Evolutionary conservation across 2,888 invertebrate genomes (phyloP).

Genomic region (Belgica antarctica): DNA sequence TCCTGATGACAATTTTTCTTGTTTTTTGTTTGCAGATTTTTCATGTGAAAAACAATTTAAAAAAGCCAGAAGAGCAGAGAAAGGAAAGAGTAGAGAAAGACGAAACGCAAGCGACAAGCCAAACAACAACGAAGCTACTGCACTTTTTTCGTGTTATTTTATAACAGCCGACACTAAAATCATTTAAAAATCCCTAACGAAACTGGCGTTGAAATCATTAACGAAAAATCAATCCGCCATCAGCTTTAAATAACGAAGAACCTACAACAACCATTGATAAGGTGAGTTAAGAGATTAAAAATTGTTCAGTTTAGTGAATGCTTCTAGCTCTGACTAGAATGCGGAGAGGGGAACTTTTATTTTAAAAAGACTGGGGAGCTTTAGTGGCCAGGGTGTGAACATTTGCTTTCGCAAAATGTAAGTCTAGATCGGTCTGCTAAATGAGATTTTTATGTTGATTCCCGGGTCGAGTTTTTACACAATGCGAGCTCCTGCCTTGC

Average conservation of each 20-base stretch:
- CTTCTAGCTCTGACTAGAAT: background rate
- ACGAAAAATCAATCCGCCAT: background rate
- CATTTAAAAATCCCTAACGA: background rate
- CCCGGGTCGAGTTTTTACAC: constrained; percentile 15
- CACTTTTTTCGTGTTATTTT: background rate
- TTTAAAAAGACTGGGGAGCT: background rate
- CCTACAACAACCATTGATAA: no score
- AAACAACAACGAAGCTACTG: constrained; percentile 13
- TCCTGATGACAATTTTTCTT: constrained; percentile 35
- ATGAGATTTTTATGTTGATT: constrained; percentile 42
- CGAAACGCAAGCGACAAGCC: constrained; percentile 20
- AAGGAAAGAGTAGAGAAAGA: constrained; percentile 21
- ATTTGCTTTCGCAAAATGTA: no score
- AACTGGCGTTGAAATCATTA: background rate
- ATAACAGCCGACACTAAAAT: constrained; percentile 9
- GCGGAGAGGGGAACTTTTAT: background rate
- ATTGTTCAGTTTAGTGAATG: background rate
- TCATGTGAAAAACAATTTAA: constrained; percentile 39
- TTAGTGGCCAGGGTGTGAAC: background rate
- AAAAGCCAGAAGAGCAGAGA: no score
- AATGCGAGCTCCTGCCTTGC: no score
- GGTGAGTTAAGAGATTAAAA: background rate
- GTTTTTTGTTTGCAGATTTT: constrained; percentile 34
- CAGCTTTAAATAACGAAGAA: no score
- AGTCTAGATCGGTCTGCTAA: background rate